phyloP scores from a whole-genome alignment of 2,888 invertebrate genomes.

The Agrypnus murinus region DNA sequence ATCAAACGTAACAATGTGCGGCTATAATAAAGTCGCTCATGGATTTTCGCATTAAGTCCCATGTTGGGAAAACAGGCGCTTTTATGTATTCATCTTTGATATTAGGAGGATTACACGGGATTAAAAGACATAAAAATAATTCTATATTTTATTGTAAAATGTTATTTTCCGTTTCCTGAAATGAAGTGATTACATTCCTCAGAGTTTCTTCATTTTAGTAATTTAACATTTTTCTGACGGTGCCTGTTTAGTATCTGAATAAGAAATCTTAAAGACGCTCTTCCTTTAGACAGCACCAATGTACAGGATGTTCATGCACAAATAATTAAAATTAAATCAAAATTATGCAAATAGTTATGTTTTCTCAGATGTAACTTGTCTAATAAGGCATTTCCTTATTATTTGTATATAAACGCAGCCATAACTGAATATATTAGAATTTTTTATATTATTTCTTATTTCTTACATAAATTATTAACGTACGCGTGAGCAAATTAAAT shows the following conservation, averaged over 20 bases:
- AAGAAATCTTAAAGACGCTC: conserved; percentile 35
- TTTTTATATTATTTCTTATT: conserved; percentile 12
- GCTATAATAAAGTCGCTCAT: conserved; percentile 59
- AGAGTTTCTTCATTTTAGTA: conserved; percentile 3
- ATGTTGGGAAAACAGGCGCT: conserved; percentile 24
- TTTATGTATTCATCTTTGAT: conserved; percentile 42
- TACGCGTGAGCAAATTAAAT: conserved; percentile 3
- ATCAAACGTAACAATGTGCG: conserved; percentile 68
- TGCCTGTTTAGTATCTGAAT: conserved; percentile 23
- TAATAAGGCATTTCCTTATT: conserved; percentile 50
- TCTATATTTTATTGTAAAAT: no score
- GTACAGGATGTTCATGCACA: conserved; percentile 53
- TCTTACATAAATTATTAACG: conserved; percentile 22
- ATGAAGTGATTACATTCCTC: background rate
- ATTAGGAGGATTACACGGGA: conserved; percentile 11
- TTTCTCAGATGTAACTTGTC: conserved; percentile 47
- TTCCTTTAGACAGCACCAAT: conserved; percentile 22
- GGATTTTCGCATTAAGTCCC: conserved; percentile 45
- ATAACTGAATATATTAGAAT: conserved; percentile 32
- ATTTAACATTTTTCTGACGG: conserved; percentile 30
- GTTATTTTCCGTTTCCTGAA: no score
- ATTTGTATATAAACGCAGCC: conserved; percentile 30
- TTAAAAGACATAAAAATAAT: conserved; percentile 9
- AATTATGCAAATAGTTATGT: conserved; percentile 54
- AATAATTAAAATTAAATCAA: conserved; percentile 55